Conservation (phyloP, 2,113 vertebrate species). For the Notarius lentiginosus region DNA sequence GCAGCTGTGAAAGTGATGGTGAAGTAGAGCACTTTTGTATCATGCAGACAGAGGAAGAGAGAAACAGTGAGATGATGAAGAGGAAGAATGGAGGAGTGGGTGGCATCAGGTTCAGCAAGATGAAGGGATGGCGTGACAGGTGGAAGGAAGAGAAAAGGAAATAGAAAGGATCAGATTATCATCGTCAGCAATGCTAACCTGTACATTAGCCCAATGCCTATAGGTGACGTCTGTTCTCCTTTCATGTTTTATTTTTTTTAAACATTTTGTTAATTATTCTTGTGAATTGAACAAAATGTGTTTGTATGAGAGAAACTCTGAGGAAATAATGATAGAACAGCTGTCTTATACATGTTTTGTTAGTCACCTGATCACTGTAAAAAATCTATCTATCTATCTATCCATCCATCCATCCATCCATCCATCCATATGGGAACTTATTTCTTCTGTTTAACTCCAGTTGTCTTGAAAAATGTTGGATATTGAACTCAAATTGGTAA, state of each 20-base stretch:
- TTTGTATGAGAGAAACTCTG: background rate
- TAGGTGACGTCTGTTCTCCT: background rate
- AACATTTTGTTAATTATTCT: background rate
- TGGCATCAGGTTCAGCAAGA: conserved; percentile 36
- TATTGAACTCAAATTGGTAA: too few species aligned
- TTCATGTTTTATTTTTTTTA: background rate
- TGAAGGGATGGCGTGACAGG: conserved; percentile 34
- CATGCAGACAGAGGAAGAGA: background rate
- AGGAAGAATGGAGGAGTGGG: conserved; percentile 7
- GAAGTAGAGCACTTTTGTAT: conserved; percentile 12
- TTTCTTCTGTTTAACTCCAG: too few species aligned
- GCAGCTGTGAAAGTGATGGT: conserved; percentile 19
- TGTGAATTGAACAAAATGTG: background rate
- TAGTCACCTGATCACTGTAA: background rate
- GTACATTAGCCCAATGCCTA: background rate
- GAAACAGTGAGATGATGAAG: background rate
- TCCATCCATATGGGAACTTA: too few species aligned
- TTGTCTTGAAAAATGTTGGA: too few species aligned
- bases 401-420: too few species aligned
- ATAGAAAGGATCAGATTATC: conserved; percentile 64
- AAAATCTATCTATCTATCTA: too few species aligned
- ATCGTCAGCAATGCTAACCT: conserved; percentile 47
- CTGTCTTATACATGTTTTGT: background rate
- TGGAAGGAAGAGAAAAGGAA: conserved; percentile 53
- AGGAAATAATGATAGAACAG: background rate